A percentile compares a stretch with the other conserved stretches of the same genome.
Conservation (phyloP, 2,797 vertebrate species). For the Anisognathus igniventris region DNA sequence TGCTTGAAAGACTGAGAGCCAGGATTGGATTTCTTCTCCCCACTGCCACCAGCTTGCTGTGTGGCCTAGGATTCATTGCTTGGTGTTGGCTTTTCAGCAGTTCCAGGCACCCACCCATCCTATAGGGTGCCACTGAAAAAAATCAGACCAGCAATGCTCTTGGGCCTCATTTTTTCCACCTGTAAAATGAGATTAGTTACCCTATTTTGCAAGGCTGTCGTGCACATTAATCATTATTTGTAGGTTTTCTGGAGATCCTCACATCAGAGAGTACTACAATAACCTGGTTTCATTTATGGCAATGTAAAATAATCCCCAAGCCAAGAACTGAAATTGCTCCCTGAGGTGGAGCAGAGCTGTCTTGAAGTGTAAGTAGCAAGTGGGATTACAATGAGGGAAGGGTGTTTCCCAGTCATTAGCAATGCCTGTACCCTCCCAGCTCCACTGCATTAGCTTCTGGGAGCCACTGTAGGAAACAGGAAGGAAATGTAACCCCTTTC, state of each 20-base stretch:
- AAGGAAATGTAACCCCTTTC: neutral
- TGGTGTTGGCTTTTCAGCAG: neutral
- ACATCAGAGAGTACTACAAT: neutral
- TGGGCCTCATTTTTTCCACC: neutral
- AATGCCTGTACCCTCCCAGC: neutral
- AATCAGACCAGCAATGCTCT: neutral
- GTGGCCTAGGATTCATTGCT: neutral
- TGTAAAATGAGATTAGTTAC: neutral
- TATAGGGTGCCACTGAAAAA: neutral
- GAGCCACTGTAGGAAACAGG: neutral
- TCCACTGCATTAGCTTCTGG: neutral
- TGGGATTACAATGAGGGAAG: neutral
- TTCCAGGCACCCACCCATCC: neutral
- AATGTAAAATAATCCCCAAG: neutral
- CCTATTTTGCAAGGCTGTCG: neutral
- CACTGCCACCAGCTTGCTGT: neutral
- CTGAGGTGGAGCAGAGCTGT: neutral
- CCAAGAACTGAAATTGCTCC: neutral
- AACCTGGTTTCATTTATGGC: neutral
- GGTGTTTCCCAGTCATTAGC: neutral
- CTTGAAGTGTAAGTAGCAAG: neutral
- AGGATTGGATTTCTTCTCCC: conserved; percentile 20
- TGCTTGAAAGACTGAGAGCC: neutral
- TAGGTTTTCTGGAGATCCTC: neutral
- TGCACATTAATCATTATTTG: neutral